A percentile compares a stretch with the other conserved stretches of the same genome.
Evolutionary conservation across 2,888 invertebrate genomes (phyloP).

Genomic region (Stenodera caucasica): DNA sequence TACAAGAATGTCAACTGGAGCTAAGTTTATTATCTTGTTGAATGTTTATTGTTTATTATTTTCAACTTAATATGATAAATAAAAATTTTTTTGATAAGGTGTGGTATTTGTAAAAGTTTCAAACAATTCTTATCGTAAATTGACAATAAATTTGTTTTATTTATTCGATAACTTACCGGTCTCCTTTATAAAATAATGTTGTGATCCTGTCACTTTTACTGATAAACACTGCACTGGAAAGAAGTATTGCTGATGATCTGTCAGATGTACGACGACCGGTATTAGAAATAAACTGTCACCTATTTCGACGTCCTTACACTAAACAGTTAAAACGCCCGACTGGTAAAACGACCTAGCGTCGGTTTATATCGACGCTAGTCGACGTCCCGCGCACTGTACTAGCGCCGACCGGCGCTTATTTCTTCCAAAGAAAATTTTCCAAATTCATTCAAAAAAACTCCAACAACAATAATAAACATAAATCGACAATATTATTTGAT

Average conservation of each 20-base stretch:
- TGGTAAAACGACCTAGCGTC: conserved; percentile 20
- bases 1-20: too few species aligned
- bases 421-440: neutral
- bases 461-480: too few species aligned
- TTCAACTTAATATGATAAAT: too few species aligned
- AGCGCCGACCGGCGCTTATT: conserved; percentile 42
- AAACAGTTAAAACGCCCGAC: conserved; percentile 7
- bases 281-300: conserved; percentile 2
- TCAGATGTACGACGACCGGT: neutral
- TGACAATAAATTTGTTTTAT: too few species aligned
- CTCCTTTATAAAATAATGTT: neutral
- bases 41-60: too few species aligned
- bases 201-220: conserved; percentile 8
- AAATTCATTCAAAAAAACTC: too few species aligned
- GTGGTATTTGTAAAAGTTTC: neutral
- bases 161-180: neutral
- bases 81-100: neutral
- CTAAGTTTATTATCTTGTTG: too few species aligned
- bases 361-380: conserved; percentile 30
- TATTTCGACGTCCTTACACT: neutral
- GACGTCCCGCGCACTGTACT: conserved; percentile 40
- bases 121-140: too few species aligned
- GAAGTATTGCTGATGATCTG: conserved; percentile 8
- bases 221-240: conserved; percentile 21
- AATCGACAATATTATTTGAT: neutral